phyloP scores from a whole-genome alignment of 1,140 invertebrate species.

The Papilio helenus region DNA sequence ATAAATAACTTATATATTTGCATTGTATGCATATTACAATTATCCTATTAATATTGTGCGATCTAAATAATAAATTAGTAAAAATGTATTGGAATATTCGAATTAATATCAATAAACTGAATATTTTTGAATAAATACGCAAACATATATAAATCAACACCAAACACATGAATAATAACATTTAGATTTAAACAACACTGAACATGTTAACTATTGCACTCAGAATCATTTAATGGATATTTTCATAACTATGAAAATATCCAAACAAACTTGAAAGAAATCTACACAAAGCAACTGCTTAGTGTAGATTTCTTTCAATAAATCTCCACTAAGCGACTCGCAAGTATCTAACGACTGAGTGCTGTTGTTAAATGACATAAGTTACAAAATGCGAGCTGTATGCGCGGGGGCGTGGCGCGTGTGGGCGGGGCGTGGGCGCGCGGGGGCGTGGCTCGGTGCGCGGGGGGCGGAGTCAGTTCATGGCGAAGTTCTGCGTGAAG shows the following conservation, averaged over 20 bases:
- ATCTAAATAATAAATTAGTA: not conserved
- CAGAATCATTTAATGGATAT: too few relatives aligned
- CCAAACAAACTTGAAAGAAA: too few relatives aligned
- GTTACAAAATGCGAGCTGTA: not conserved
- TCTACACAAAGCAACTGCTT: too few relatives aligned
- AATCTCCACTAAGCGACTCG: too few relatives aligned
- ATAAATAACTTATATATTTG: not conserved
- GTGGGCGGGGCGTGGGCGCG: not conserved
- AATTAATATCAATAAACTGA: not conserved
- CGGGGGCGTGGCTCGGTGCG: not conserved
- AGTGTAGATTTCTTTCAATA: too few relatives aligned
- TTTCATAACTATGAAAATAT: too few relatives aligned
- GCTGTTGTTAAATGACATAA: conserved; percentile 5
- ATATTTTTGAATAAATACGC: not conserved
- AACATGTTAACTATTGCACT: too few relatives aligned
- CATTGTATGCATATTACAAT: not conserved
- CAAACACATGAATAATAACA: not conserved
- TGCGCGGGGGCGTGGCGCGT: not conserved
- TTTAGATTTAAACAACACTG: too few relatives aligned
- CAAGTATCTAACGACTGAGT: too few relatives aligned
- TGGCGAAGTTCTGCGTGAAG: conserved; percentile 98
- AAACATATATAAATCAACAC: not conserved
- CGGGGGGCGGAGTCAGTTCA: conserved; percentile 76
- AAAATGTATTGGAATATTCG: not conserved
- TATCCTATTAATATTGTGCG: not conserved